Conservation (phyloP, 2,888 invertebrate species). For the Stenoptilia bipunctidactyla region DNA sequence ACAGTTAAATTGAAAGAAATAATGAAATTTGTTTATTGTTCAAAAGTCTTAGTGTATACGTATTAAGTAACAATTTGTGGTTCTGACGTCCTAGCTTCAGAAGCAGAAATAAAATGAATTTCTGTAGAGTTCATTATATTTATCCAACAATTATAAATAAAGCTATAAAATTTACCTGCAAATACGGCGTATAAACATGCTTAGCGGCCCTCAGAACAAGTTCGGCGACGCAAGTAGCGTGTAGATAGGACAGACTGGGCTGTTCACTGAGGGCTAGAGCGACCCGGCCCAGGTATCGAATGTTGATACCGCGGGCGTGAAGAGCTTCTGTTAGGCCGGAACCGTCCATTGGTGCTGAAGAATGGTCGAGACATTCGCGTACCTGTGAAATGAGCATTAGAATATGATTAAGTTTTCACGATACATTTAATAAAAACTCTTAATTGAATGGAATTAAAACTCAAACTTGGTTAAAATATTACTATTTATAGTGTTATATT, state of each 20-base stretch:
- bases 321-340: conserved; percentile 91
- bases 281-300: conserved; percentile 95
- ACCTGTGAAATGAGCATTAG: conserved; percentile 63
- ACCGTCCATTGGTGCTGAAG: conserved; percentile 96
- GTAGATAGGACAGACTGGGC: conserved; percentile 85
- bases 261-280: conserved; percentile 83
- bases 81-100: too few relatives aligned
- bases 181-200: conserved; percentile 91
- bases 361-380: conserved; percentile 90
- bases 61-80: too few relatives aligned
- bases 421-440: background rate
- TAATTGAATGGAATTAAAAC: background rate
- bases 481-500: background rate
- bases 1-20: too few relatives aligned
- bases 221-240: conserved; percentile 92
- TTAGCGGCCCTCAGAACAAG: conserved; percentile 91
- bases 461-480: background rate
- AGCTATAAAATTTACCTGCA: too few relatives aligned
- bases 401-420: background rate
- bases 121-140: too few relatives aligned
- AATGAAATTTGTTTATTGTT: too few relatives aligned
- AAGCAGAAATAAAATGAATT: too few relatives aligned
- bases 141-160: too few relatives aligned
- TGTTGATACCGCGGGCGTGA: conserved; percentile 96
- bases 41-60: too few relatives aligned